Evolutionary conservation across 1,140 invertebrate genomes (phyloP).

Genomic region (Drosophila trapezifrons): DNA sequence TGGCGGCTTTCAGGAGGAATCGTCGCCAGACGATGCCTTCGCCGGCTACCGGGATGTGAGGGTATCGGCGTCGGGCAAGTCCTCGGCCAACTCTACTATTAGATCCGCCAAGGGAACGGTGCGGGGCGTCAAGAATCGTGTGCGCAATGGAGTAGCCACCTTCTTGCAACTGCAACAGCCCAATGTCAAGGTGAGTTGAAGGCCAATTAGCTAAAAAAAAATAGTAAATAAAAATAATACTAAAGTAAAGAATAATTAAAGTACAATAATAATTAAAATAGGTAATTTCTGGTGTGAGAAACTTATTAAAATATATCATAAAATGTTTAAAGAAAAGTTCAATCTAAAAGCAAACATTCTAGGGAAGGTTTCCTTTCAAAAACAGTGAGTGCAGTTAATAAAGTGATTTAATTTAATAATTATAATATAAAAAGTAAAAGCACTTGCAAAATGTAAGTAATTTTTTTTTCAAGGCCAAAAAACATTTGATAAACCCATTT

Average conservation of each 20-base stretch:
- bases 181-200: constrained; percentile 88
- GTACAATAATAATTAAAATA: not conserved
- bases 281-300: no score
- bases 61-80: constrained; percentile 85
- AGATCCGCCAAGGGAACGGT: constrained; percentile 95
- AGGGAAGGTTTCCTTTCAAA: no score
- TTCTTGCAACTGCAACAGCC: constrained; percentile 92
- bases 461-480: not conserved
- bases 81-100: constrained; percentile 88
- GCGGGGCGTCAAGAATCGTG: constrained; percentile 96
- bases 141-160: constrained; percentile 96
- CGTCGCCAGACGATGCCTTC: constrained; percentile 87
- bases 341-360: no score
- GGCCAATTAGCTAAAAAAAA: constrained; percentile 88
- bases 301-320: no score
- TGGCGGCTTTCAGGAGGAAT: constrained; percentile 62
- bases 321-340: no score
- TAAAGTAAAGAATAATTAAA: not conserved
- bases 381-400: no score
- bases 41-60: constrained; percentile 92
- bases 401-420: no score
- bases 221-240: not conserved
- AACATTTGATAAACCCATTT: not conserved
- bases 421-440: not conserved
- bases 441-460: constrained; percentile 1